These are phyloP conservation scores for Araneus ventricosus DNA, from an alignment of 1,140 invertebrate genomes.

Conservation along the genomic window DNA sequence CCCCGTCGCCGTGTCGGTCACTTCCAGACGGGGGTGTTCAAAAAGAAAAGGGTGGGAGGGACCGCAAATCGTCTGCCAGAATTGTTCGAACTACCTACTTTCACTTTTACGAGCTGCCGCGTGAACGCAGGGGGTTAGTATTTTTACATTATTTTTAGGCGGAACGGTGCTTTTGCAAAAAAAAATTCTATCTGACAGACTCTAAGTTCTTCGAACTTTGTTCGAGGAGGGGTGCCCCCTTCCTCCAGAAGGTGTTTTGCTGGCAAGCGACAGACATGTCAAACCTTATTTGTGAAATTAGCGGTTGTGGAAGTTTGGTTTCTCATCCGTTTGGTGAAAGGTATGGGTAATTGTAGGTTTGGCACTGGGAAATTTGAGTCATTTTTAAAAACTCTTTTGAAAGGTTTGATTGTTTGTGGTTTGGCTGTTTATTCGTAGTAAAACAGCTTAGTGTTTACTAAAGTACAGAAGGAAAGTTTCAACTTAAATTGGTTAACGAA, in stretches of 20 bases:
- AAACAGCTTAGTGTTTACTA: background rate
- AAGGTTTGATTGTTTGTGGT: conserved; percentile 19
- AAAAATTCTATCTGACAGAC: background rate
- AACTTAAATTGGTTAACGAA: background rate
- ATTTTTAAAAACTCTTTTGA: background rate
- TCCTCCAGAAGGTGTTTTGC: background rate
- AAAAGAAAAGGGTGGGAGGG: conserved; percentile 59
- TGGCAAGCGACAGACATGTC: background rate
- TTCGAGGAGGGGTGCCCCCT: background rate
- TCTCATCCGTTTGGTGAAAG: background rate
- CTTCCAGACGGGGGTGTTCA: conserved; percentile 55
- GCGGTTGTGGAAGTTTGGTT: background rate
- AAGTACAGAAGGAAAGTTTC: no score
- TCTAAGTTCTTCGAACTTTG: background rate
- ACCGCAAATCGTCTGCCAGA: conserved; percentile 39
- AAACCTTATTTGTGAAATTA: conserved; percentile 31
- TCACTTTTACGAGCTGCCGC: conserved; percentile 15
- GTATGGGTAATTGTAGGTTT: background rate
- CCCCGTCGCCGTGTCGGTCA: conserved; percentile 24
- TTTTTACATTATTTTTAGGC: conserved; percentile 11
- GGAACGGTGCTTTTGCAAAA: conserved; percentile 9
- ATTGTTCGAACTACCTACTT: conserved; percentile 25
- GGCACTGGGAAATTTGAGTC: background rate
- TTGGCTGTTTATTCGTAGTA: background rate
- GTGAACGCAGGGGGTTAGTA: background rate